Conservation (phyloP, 2,888 invertebrate genomes). For the Rhagophthalmus giganteus region DNA sequence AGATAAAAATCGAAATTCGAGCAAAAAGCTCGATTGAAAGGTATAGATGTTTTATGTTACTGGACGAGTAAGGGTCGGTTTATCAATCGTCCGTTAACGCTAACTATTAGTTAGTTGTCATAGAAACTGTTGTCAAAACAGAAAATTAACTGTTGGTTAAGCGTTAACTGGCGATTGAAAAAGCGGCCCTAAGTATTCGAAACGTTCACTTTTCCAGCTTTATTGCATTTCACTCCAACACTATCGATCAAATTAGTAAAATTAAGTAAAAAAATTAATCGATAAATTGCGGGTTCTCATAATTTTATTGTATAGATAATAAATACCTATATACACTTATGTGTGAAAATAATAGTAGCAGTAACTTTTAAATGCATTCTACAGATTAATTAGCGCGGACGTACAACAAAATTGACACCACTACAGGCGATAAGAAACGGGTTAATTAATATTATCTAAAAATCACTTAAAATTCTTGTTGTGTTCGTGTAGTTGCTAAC, state of each 20-base stretch:
- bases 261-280: neutral
- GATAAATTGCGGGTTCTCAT: neutral
- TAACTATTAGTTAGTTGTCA: no score
- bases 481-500: slow-evolving; percentile 5
- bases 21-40: no score
- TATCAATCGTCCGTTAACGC: no score
- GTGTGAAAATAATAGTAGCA: neutral
- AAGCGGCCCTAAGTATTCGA: no score
- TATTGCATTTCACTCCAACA: neutral
- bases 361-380: neutral
- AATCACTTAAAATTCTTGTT: slow-evolving; percentile 13
- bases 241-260: neutral
- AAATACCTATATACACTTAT: no score
- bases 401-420: slow-evolving; percentile 2
- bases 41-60: no score
- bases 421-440: slow-evolving; percentile 2
- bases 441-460: slow-evolving; percentile 12
- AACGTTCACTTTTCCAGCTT: neutral
- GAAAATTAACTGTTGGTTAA: no score
- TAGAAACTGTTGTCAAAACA: no score
- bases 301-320: neutral
- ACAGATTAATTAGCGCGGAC: neutral
- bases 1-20: no score
- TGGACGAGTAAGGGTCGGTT: no score
- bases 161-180: no score